Evolutionary conservation across 2,113 vertebrate species (phyloP), one percentile per base, ranked within the genome.

Genomic region (Trogon surrucura): DNA sequence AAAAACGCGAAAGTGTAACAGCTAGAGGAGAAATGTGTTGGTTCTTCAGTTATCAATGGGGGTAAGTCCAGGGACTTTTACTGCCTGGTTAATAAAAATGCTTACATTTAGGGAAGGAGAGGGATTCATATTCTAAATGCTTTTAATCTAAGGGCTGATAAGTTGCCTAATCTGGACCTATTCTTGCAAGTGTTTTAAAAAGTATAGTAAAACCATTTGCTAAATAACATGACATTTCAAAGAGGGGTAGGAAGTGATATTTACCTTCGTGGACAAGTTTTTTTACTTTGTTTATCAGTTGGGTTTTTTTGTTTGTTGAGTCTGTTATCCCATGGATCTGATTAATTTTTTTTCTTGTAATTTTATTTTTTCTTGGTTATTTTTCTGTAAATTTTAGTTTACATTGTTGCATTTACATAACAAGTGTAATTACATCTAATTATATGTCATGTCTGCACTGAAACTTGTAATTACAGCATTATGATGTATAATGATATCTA

Each of bases 391-490:
- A 81, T 93, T 91, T 92, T 73, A 88, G 93, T 96, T 92, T 84
- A 78, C 51, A 72, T 29, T 58, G 30, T 89, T 74, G 18, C 13
- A 34, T 95, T 96, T 94, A 65, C 77, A 93, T 96, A 96, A 88
- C 95, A 56, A 94, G 32, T 4, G 6, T 93, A 88, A 94, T 96
- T 94, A 36, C 34, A 65, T 81, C 61, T 90, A 97, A 95, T 97
- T 96, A 88, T 85, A 62, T 95, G 54, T 81, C 58, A 85, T 96
- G 69, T 88, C 80, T 51, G 75, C 38, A 69, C 62, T 94, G 92
- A 93, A 97, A 96, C 69, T 85, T 95, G 44, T 96, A 94, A 97
- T 97, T 97, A 93, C 21, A 91, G 53, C 74, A 89, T 94, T 96
- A 74, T 71, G 81, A 70, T 93, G 65, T 93, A 51, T 77, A 71